A percentile compares a stretch with the other conserved stretches of the same genome.
These are phyloP conservation scores for Dascillus cervinus DNA, from an alignment of 2,888 invertebrate genomes.

Conservation along the genomic window DNA sequence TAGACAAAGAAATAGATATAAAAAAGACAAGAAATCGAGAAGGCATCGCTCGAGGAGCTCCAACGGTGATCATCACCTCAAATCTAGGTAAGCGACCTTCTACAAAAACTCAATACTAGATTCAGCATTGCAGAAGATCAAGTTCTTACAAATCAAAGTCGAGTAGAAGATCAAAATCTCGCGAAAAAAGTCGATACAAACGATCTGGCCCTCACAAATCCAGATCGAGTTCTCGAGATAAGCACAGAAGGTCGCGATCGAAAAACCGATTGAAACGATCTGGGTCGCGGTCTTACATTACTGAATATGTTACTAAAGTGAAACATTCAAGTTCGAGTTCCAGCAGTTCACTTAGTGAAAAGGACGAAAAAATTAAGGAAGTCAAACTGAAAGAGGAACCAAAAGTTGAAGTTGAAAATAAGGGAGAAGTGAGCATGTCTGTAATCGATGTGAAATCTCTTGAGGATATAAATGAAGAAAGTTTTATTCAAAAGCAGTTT, in stretches of 20 bases:
- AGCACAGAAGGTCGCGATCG: slow-evolving; percentile 22
- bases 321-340: slow-evolving; percentile 21
- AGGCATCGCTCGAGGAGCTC: slow-evolving; percentile 27
- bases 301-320: slow-evolving; percentile 32
- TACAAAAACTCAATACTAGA: no score
- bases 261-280: slow-evolving; percentile 28
- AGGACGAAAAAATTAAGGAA: slow-evolving; percentile 3
- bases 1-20: slow-evolving; percentile 24
- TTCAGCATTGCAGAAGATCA: slow-evolving; percentile 21
- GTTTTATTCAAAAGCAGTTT: slow-evolving; percentile 54
- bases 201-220: slow-evolving; percentile 11
- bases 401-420: slow-evolving; percentile 11
- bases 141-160: slow-evolving; percentile 26
- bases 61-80: slow-evolving; percentile 31
- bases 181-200: slow-evolving; percentile 16
- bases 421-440: slow-evolving; percentile 38
- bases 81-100: slow-evolving; percentile 27
- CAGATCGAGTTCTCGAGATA: slow-evolving; percentile 21
- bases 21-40: slow-evolving; percentile 13
- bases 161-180: slow-evolving; percentile 22
- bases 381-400: slow-evolving; percentile 2
- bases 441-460: slow-evolving; percentile 52
- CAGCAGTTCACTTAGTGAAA: slow-evolving; percentile 9
- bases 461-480: slow-evolving; percentile 64
- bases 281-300: slow-evolving; percentile 36